Base-by-base conservation (phyloP, 23 tunicate species). In the Halocynthia aurantium region DNA sequence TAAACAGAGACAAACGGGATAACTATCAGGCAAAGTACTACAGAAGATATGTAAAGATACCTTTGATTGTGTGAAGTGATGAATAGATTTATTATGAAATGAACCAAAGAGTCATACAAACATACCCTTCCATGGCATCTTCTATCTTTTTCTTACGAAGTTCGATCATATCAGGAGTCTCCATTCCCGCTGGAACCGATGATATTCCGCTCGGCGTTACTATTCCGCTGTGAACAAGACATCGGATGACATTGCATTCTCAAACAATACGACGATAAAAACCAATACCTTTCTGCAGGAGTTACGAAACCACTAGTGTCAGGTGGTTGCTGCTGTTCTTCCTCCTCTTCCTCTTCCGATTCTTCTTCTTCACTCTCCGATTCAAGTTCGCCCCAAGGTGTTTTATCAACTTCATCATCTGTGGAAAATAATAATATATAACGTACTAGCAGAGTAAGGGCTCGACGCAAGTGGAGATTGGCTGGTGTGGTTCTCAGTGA, bases 161-260 rank as follows among this genome's bases (percentile, higher is more conserved):
- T 53, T 89, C 96, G 50, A 95, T 85, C 89, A 84, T 84, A 57
- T 88, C 98, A 9, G 98, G 98, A 7, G 94, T 94, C 55, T 93
- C 98, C 93, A 87, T 87, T 15, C 93, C 93, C 49, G 88, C 77
- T n/a, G 98, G 98, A 52, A 84, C 95, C 18, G 94, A 85, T 44
- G 98, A 89, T 69, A 89, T 89, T 53, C 99, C 99, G 60, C 96
- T 89, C 8, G 99, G 99, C 18, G 99, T 95, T 51, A 73, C 87
- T 85, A 95, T 72, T 7, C 99, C 99, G 77, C 95, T 84, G 85
- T 31, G 44, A 31, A 31, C 44, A 31, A 31, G 44, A 31, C 44
- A 31, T 31, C 2, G 44, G 44, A 4, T 31, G 44, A 31, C 1
- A 31, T 31, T 13, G n/a, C 63, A 58, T 0, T 58, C 63, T 13